A percentile compares a stretch with the other conserved stretches of the same genome.
Conservation (phyloP, 2,888 invertebrate genomes). For the Pachydiplax longipennis region DNA sequence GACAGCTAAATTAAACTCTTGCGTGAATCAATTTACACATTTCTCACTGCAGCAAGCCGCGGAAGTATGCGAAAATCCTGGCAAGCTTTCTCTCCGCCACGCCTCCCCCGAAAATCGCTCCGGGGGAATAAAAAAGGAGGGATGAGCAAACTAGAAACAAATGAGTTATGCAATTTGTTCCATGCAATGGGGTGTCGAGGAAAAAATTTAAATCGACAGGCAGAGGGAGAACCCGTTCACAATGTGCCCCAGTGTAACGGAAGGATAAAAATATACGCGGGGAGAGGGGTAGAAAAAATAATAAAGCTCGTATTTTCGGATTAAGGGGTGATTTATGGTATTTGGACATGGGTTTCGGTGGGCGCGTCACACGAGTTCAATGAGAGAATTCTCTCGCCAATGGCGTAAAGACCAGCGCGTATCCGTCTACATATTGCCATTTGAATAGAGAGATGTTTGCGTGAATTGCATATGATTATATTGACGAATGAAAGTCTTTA, state of each 20-base stretch:
- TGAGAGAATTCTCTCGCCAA: neutral
- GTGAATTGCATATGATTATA: neutral
- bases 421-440: neutral
- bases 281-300: neutral
- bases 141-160: neutral
- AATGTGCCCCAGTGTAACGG: neutral
- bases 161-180: neutral
- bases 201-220: neutral
- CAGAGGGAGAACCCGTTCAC: neutral
- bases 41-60: neutral
- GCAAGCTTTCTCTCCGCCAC: neutral
- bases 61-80: neutral
- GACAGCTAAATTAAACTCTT: neutral
- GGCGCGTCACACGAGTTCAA: neutral
- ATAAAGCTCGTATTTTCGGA: constrained; percentile 41
- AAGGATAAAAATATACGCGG: neutral
- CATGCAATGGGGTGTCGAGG: neutral
- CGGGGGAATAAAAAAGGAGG: neutral
- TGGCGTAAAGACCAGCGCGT: neutral
- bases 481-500: too few relatives aligned
- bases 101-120: neutral
- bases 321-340: constrained; percentile 38
- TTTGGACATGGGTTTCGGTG: constrained; percentile 18
- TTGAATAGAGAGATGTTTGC: neutral
- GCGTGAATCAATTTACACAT: neutral